Evolutionary conservation across 2,113 vertebrate genomes (phyloP).

Genomic region (Microcebus murinus): DNA sequence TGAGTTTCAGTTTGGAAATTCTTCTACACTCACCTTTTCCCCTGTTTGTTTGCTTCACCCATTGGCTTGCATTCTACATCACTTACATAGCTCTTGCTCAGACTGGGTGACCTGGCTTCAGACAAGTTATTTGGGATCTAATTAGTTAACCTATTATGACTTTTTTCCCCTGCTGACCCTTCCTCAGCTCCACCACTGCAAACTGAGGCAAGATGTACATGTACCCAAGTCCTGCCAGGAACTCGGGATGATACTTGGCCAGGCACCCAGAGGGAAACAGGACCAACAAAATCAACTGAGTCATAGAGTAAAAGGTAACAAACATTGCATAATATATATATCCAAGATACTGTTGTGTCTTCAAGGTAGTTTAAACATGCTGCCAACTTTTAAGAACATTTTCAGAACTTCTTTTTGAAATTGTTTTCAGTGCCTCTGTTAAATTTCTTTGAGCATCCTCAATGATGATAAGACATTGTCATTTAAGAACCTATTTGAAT

Average conservation of each 20-base stretch:
- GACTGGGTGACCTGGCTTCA: background rate
- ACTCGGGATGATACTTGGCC: background rate
- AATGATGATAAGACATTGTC: background rate
- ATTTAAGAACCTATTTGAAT: conserved; percentile 42
- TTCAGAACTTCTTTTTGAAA: background rate
- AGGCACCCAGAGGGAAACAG: background rate
- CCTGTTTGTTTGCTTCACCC: background rate
- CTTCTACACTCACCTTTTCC: background rate
- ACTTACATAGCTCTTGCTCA: background rate
- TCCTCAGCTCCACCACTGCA: background rate
- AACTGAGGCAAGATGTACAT: background rate
- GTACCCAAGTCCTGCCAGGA: background rate
- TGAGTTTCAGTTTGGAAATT: background rate
- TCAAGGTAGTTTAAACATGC: background rate
- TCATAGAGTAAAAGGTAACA: background rate
- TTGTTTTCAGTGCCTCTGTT: background rate
- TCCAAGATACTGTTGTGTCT: background rate
- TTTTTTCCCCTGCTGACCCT: background rate
- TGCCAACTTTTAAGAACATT: background rate
- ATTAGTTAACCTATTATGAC: background rate
- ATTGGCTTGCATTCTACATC: background rate
- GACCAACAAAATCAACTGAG: background rate
- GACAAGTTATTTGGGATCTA: background rate
- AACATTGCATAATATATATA: background rate
- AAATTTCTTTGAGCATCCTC: background rate